Percentiles rank a stretch among this genome's conserved stretches.
phyloP scores from a whole-genome alignment of 2,113 vertebrate species.

The Recurvirostra avosetta region DNA sequence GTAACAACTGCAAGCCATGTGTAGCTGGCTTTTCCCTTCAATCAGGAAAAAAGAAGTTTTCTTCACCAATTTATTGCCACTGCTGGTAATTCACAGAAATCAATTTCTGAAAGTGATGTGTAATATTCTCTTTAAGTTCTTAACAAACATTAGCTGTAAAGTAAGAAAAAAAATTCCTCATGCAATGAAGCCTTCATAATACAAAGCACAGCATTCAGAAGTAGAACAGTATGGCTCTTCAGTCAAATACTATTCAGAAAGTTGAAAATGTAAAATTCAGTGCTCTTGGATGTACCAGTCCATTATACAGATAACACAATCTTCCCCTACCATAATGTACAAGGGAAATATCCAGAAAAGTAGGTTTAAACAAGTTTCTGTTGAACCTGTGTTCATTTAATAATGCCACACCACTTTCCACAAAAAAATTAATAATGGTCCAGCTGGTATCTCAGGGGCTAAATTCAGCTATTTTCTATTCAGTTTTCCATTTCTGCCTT shows the following conservation, averaged over 20 bases:
- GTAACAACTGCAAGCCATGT: background rate
- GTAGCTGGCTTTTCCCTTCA: background rate
- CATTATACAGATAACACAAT: background rate
- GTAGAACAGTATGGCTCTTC: background rate
- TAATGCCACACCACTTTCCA: background rate
- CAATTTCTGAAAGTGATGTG: background rate
- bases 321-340: background rate
- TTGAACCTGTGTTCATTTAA: background rate
- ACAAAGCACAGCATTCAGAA: background rate
- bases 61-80: background rate
- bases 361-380: background rate
- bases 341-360: background rate
- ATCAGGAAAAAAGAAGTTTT: background rate
- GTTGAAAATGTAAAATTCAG: background rate
- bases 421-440: background rate
- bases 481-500: background rate
- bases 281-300: background rate
- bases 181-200: background rate
- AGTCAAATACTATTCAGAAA: background rate
- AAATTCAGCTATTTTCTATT: background rate
- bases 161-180: background rate
- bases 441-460: background rate
- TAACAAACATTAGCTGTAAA: background rate
- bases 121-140: background rate
- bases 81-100: background rate